phyloP scores from a whole-genome alignment of 1,140 invertebrate species.

The Coelopa frigida region DNA sequence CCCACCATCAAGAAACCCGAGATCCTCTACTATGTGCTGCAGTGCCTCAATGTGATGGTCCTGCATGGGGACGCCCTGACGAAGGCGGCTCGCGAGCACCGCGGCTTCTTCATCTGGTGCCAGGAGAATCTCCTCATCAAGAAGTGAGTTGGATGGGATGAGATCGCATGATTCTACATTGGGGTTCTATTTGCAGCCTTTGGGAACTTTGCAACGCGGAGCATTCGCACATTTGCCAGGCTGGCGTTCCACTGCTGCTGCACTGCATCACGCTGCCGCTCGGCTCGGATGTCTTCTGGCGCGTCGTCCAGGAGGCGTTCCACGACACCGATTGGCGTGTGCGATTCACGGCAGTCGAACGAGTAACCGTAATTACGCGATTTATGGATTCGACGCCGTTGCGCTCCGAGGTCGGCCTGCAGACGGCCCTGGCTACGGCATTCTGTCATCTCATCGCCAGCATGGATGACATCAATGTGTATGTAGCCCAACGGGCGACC shows the following conservation, averaged over 20 bases:
- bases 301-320: constrained; percentile 88
- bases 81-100: constrained; percentile 79
- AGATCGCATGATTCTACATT: not conserved
- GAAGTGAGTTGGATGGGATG: constrained; percentile 59
- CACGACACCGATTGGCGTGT: constrained; percentile 81
- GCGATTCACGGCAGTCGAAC: constrained; percentile 89
- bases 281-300: constrained; percentile 92
- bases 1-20: constrained; percentile 80
- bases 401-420: constrained; percentile 72
- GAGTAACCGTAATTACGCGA: constrained; percentile 83
- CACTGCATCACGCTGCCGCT: constrained; percentile 90
- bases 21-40: constrained; percentile 87
- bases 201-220: constrained; percentile 91
- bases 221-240: constrained; percentile 85
- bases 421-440: constrained; percentile 90
- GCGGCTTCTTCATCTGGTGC: constrained; percentile 95
- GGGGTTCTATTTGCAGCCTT: constrained; percentile 55
- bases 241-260: constrained; percentile 81
- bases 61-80: constrained; percentile 89
- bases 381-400: constrained; percentile 88
- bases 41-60: constrained; percentile 85
- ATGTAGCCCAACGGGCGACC: constrained; percentile 88
- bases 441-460: constrained; percentile 95
- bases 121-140: constrained; percentile 94
- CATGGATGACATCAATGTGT: constrained; percentile 91